A percentile compares a stretch with the other conserved stretches of the same genome.
Evolutionary conservation across 2,888 invertebrate genomes (phyloP).

Genomic region (Watsonalla binaria): DNA sequence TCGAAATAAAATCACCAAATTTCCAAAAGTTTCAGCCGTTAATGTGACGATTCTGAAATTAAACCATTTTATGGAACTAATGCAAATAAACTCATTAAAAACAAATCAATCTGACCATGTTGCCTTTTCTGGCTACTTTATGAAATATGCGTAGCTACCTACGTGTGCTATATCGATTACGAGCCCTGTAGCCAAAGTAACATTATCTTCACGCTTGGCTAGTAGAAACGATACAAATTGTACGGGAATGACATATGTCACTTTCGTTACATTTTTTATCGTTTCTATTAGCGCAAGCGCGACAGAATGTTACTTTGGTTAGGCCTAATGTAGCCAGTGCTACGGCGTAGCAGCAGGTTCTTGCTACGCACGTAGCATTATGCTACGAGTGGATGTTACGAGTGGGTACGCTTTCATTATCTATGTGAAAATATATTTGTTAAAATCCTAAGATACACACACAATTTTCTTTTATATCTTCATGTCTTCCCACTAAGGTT

Average conservation of each 20-base stretch:
- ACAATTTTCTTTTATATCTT: no score
- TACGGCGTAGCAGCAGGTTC: not conserved
- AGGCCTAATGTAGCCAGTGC: not conserved
- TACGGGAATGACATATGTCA: no score
- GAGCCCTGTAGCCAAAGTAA: no score
- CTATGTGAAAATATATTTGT: no score
- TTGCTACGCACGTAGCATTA: not conserved
- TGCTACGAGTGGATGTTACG: not conserved
- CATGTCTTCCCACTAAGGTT: no score
- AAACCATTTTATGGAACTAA: constrained; percentile 60
- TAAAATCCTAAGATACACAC: no score
- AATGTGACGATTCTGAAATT: constrained; percentile 70
- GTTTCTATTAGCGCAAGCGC: no score
- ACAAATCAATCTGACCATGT: constrained; percentile 9
- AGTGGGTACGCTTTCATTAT: no score
- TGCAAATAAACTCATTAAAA: constrained; percentile 36
- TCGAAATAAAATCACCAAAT: constrained; percentile 59
- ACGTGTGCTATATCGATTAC: not conserved
- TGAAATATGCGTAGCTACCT: not conserved
- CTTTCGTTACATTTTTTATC: no score
- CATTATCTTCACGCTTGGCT: no score
- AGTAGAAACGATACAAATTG: no score
- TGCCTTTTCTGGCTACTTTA: not conserved
- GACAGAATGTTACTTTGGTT: no score
- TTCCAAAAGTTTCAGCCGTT: constrained; percentile 64